Base-by-base conservation (phyloP, 2,888 invertebrate genomes). In the Drosophila demipolita region DNA sequence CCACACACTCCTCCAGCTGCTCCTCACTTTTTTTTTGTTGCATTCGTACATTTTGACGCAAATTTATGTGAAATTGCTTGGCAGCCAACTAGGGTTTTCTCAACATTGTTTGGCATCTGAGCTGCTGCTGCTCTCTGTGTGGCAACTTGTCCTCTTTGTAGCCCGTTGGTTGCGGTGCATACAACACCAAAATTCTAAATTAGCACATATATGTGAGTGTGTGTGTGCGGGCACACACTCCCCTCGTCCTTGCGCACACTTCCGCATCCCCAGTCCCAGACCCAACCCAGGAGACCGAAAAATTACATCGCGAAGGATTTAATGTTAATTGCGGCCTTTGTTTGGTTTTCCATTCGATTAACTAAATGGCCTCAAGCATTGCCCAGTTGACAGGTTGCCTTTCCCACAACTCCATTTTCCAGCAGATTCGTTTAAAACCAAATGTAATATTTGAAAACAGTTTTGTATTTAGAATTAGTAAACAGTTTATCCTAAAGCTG, bases 21-120 rank as follows among this genome's bases (percentile, higher is more conserved):
- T 33, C 32, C 75, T 66, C 57, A 67, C 77, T 45, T 45, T 29
- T 29, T 29, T 29, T 73, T 58, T 61, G 71, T 45, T 83, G 79
- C 85, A 85, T 79, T 85, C 75, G 68, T 75, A 73, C 76, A 80
- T 78, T 86, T 81, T 62, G 75, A 76, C 71, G 76, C 67, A 75
- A 86, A 86, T 83, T 86, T 87, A 84, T 89, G 87, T 62, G 79
- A 88, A 87, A 79, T 81, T 76, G 84, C 29, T 79, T 82, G 78
- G 67, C 66, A 75, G 62, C 66, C 66, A 53, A 62, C 69, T 69
- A 60, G 69, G 83, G 83, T 82, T 82, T 82, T 87, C 72, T 81
- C 75, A 85, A 72, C 78, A 66, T 42, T 53, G 36, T 64, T 45
- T 59, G 65, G 12, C 12, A 49, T 23, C 52, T 26, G 4, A 12